Evolutionary conservation across 2,888 invertebrate species (phyloP).

Genomic region (Periphyllus acericola): DNA sequence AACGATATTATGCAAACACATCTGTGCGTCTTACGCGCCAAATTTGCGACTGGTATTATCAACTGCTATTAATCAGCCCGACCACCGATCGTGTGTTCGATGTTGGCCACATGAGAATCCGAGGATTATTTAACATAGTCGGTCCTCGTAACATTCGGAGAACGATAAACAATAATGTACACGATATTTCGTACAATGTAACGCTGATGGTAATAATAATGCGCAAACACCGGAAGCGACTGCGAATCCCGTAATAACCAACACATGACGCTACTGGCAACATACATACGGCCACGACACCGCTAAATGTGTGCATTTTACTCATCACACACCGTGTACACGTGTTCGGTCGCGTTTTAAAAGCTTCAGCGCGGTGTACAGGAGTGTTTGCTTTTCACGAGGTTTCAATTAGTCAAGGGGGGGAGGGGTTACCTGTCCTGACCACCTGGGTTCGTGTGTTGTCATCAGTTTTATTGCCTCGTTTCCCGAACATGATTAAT

Average conservation of each 20-base stretch:
- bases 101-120: background rate
- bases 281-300: background rate
- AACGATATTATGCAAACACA: too few species aligned
- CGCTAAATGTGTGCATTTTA: background rate
- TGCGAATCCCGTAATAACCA: background rate
- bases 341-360: background rate
- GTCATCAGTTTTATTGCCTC: background rate
- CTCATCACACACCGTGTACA: background rate
- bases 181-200: background rate
- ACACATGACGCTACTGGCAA: background rate
- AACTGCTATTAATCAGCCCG: too few species aligned
- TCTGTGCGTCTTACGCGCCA: too few species aligned
- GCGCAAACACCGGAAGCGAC: background rate
- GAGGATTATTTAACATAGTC: background rate
- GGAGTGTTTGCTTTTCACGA: too few species aligned
- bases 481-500: background rate
- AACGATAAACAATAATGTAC: background rate
- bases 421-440: background rate
- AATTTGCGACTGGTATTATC: background rate
- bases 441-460: background rate
- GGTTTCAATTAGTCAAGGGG: background rate
- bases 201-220: slow-evolving; percentile 9
- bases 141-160: background rate
- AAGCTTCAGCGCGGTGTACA: background rate
- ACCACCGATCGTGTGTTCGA: background rate